These are phyloP conservation scores for Thereva unica DNA, from an alignment of 2,888 invertebrate genomes.

Conservation along the genomic window DNA sequence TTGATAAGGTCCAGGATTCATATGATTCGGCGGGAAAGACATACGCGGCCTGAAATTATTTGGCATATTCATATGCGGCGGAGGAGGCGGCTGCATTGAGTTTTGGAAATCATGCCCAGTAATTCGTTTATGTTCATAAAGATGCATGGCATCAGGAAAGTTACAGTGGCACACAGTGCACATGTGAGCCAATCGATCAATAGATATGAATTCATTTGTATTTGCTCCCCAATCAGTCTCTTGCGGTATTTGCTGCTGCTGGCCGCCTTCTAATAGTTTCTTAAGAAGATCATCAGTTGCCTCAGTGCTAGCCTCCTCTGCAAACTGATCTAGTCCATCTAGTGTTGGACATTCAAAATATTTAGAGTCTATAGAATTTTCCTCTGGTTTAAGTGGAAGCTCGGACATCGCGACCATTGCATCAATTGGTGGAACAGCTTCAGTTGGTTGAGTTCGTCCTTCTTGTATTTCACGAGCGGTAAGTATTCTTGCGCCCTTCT, in stretches of 20 bases:
- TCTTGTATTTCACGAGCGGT: constrained; percentile 44
- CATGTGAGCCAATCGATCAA: constrained; percentile 59
- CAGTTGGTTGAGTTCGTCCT: constrained; percentile 38
- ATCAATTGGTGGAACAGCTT: constrained; percentile 27
- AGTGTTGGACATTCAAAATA: constrained; percentile 47
- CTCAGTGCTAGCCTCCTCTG: constrained; percentile 43
- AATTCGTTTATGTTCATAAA: constrained; percentile 49
- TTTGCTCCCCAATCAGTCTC: constrained; percentile 44
- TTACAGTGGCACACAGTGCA: constrained; percentile 58
- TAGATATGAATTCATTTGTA: constrained; percentile 66
- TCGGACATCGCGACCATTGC: constrained; percentile 41
- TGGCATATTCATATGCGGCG: constrained; percentile 28
- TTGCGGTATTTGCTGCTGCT: constrained; percentile 54
- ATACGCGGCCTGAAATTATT: constrained; percentile 27
- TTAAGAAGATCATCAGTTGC: constrained; percentile 45
- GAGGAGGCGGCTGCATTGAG: constrained; percentile 40
- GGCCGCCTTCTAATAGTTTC: constrained; percentile 42
- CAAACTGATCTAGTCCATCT: constrained; percentile 46
- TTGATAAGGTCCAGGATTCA: constrained; percentile 2
- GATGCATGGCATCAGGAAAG: constrained; percentile 45
- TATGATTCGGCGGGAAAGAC: constrained; percentile 28
- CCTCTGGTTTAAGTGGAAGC: constrained; percentile 27
- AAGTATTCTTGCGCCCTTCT: constrained; percentile 39
- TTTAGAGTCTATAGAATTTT: constrained; percentile 40
- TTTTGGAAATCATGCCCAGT: constrained; percentile 46